phyloP scores from a whole-genome alignment of 2,113 vertebrate genomes.

The Halcyon senegalensis region DNA sequence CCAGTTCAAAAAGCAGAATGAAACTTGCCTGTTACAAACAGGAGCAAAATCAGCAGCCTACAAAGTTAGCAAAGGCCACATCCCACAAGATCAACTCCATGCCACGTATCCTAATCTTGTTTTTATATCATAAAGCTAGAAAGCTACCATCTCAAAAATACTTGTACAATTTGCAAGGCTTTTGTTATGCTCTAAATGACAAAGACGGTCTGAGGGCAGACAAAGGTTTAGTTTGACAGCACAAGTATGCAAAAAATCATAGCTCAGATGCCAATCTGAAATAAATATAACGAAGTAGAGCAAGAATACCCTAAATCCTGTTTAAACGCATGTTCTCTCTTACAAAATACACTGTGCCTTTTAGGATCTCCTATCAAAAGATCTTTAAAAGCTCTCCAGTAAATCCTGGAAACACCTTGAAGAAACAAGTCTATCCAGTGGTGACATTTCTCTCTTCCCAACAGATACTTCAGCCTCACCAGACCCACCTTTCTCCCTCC shows the following conservation, averaged over 20 bases:
- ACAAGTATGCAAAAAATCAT: neutral
- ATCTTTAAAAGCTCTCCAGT: neutral
- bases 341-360: neutral
- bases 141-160: neutral
- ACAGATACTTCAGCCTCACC: neutral
- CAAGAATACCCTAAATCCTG: neutral
- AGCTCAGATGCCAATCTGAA: neutral
- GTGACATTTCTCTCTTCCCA: neutral
- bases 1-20: neutral
- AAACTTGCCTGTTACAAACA: neutral
- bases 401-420: neutral
- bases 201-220: neutral
- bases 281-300: neutral
- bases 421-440: neutral
- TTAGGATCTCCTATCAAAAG: neutral
- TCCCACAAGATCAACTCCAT: neutral
- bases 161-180: neutral
- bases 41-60: neutral
- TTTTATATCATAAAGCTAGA: neutral
- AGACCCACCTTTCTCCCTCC: neutral
- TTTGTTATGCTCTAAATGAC: conserved; percentile 5
- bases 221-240: neutral
- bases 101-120: neutral
- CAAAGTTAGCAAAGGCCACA: neutral
- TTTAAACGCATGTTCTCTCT: neutral